A percentile compares a stretch with the other conserved stretches of the same genome.
Conservation (phyloP, 2,797 vertebrate species). For the Myotis pilosus region DNA sequence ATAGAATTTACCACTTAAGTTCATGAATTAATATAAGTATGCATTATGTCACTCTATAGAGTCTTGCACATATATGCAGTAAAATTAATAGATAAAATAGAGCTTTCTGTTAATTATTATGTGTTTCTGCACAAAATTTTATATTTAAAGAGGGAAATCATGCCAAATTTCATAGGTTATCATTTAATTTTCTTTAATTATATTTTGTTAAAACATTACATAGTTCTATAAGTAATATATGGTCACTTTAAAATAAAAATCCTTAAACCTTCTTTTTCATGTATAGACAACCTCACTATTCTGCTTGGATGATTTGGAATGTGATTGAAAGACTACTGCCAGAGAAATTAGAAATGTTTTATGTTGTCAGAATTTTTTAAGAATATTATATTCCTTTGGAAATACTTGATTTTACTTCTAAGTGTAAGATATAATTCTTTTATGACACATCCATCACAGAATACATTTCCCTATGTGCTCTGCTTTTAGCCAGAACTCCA, state of each 20-base stretch:
- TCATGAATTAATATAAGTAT: neutral
- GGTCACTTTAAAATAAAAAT: neutral
- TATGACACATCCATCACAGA: neutral
- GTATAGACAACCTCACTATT: neutral
- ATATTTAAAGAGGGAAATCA: slow-evolving; percentile 1
- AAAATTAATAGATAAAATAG: neutral
- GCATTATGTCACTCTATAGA: neutral
- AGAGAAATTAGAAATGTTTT: neutral
- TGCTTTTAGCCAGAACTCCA: neutral
- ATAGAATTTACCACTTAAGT: neutral
- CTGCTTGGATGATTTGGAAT: neutral
- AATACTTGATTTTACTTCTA: slow-evolving; percentile 46
- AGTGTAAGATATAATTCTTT: neutral
- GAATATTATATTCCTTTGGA: neutral
- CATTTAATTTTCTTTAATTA: neutral
- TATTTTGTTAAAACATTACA: slow-evolving; percentile 26
- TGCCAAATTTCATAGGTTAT: neutral
- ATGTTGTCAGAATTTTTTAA: slow-evolving; percentile 10
- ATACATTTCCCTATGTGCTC: neutral
- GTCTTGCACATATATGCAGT: neutral
- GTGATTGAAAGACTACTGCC: neutral
- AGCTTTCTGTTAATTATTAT: slow-evolving; percentile 8
- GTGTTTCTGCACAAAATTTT: neutral
- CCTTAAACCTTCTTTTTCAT: neutral
- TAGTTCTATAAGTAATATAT: neutral